phyloP scores from a whole-genome alignment of 1,140 invertebrate genomes.

The Araneus ventricosus region DNA sequence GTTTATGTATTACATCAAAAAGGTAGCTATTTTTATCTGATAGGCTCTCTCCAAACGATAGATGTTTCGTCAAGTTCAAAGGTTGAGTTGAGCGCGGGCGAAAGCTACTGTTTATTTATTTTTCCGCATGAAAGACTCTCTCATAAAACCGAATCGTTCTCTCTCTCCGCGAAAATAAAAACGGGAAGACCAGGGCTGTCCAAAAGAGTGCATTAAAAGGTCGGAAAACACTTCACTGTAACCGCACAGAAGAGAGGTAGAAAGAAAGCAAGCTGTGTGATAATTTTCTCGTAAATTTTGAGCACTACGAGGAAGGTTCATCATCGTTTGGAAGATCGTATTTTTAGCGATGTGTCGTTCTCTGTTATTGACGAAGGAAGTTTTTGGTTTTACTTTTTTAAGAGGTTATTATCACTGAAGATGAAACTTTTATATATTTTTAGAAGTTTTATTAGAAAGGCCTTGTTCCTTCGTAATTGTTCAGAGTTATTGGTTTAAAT shows the following conservation, averaged over 20 bases:
- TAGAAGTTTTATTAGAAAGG: background rate
- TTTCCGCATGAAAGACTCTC: slow-evolving; percentile 5
- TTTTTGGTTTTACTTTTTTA: background rate
- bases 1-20: background rate
- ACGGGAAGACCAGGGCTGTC: background rate
- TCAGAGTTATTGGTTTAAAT: too few species aligned
- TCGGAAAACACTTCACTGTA: slow-evolving; percentile 7
- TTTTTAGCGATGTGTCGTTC: background rate
- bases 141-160: background rate
- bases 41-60: background rate
- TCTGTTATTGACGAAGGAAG: background rate
- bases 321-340: background rate
- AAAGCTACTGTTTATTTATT: background rate
- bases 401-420: background rate
- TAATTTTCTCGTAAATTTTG: slow-evolving; percentile 27
- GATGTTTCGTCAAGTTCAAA: background rate
- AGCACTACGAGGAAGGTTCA: background rate
- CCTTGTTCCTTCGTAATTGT: too few species aligned
- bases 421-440: background rate
- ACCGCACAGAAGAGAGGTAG: background rate
- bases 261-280: slow-evolving; percentile 12
- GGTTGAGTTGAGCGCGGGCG: background rate
- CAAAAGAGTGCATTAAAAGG: background rate
- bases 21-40: background rate
- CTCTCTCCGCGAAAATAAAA: background rate